Base-by-base conservation (phyloP, 2,888 invertebrate species). In the Strigamia maritima region DNA sequence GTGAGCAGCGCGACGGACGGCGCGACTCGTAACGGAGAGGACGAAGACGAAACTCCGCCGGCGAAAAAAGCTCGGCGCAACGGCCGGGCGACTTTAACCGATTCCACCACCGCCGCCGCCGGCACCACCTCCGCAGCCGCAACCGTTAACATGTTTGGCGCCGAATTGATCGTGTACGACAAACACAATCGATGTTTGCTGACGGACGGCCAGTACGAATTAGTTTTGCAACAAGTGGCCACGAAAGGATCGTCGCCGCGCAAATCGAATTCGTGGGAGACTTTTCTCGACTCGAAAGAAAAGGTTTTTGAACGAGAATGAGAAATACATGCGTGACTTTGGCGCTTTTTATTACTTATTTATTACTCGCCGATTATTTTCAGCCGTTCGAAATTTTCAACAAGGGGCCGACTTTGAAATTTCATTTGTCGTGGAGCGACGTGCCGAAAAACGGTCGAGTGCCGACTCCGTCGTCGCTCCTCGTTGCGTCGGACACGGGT, bases 161-260 rank as follows among this genome's bases (percentile, higher is more conserved):
- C 86, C 10, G 96, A 96, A 86, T 87, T 97, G 80, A 92, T 94
- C 80, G 91, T 97, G 38, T 96, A 94, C 84, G 96, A 97, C 86
- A 94, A 94, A 85, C 92, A 94, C 84, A 94, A 92, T 84, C 90
- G 94, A 19, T 95, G 95, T 85, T 89, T 94, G 79, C 88, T 95
- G 77, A 92, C 92, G 0, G 94, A 94, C 82, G 97, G 96, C 3
- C 94, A 95, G 85, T 97, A 97, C 86, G 95, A 96, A 85, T 88
- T 97, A 80, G 91, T 93, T 77, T 87, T 97, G 81, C 92, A 94
- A 83, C 94, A 94, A 83, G 89, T 93, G 54, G 79, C 78, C 35
- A 80, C 81, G 26, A 84, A 88, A 84, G 87, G 87, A 44, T 89
- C 91, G 1, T 89, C 91, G 1, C 92, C 93, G 14, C 91, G 91